Evolutionary conservation across 2,797 vertebrate species (phyloP), one percentile per base, ranked within the genome.

Genomic region (Mormyrus proboscirostris): DNA sequence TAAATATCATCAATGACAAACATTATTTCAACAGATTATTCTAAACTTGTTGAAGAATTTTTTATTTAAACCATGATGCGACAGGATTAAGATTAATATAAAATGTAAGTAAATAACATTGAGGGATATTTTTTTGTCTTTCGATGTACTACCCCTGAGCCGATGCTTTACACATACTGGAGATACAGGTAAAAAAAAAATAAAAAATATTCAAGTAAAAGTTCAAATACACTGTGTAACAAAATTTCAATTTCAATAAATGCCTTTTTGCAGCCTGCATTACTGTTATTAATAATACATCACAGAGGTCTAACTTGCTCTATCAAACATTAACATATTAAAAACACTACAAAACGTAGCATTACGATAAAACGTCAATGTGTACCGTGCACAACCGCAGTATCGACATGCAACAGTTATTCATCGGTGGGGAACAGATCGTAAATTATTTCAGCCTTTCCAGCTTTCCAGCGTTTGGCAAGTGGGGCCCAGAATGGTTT

Each of bases 401-500:
- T 88, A 41, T 73, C 65, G 89, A 79, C 53, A 88, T 79, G 62
- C 59, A 65, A 55, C 44, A 91, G 84, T 92, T 89, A 91, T 89
- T 85, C 25, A 89, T 89, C 90, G 19, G 89, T 76, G 82, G 51
- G 91, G 89, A 90, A 89, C 84, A 65, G 89, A 86, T 86, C n/a
- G 73, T 90, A 91, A 92, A 91, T 92, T 91, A 89, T 89, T 93
- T 92, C 84, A 89, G 89, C 83, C 91, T 92, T 89, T 91, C 91
- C 89, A 55, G 86, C 84, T 73, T 89, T 92, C 41, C 90, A 62
- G 88, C 82, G 84, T 90, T 91, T 92, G 90, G 91, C 90, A 91
- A 90, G 89, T 90, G 76, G 79, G 62, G 86, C 90, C 89, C 88
- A 90, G 86, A 90, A 88, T 87, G 89, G 88, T 85, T 89, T 91